Percentiles rank a stretch among this genome's conserved stretches.
phyloP scores from a whole-genome alignment of 2,113 vertebrate genomes.

The Paralichthys olivaceus region DNA sequence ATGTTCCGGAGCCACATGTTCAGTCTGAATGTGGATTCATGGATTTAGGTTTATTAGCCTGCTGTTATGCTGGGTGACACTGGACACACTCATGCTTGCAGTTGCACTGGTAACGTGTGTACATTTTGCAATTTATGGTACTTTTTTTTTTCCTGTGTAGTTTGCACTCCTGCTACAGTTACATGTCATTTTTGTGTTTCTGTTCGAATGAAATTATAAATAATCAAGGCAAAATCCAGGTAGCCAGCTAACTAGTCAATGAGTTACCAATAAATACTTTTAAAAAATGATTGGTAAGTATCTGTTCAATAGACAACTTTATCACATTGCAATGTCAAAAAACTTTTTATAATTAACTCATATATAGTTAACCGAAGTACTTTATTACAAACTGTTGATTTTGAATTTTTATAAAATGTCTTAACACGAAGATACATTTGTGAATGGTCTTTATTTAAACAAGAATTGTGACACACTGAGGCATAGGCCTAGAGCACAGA shows the following conservation, averaged over 20 bases:
- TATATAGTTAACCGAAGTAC: background rate
- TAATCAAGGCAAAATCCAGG: background rate
- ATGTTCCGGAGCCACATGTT: background rate
- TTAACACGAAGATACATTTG: slow-evolving; percentile 24
- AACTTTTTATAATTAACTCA: background rate
- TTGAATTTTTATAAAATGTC: slow-evolving; percentile 53
- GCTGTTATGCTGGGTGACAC: background rate
- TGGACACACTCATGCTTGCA: slow-evolving; percentile 1
- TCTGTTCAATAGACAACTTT: slow-evolving; percentile 10
- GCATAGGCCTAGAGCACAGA: no score
- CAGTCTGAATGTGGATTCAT: background rate
- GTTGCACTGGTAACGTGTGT: slow-evolving; percentile 17
- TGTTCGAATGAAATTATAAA: slow-evolving; percentile 18
- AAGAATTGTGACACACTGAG: background rate
- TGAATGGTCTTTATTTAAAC: slow-evolving; percentile 13
- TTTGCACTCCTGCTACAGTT: slow-evolving; percentile 29
- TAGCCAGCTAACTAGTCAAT: background rate
- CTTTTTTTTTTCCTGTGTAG: slow-evolving; percentile 9
- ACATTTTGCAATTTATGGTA: slow-evolving; percentile 2
- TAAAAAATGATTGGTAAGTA: slow-evolving; percentile 19
- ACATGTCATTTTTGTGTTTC: slow-evolving; percentile 7
- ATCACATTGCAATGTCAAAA: slow-evolving; percentile 1
- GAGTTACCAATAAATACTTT: slow-evolving; percentile 27
- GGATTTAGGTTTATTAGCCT: slow-evolving; percentile 13
- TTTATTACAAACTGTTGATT: slow-evolving; percentile 22